phyloP scores from a whole-genome alignment of 1,140 invertebrate genomes.

The Zaprionus davidi region DNA sequence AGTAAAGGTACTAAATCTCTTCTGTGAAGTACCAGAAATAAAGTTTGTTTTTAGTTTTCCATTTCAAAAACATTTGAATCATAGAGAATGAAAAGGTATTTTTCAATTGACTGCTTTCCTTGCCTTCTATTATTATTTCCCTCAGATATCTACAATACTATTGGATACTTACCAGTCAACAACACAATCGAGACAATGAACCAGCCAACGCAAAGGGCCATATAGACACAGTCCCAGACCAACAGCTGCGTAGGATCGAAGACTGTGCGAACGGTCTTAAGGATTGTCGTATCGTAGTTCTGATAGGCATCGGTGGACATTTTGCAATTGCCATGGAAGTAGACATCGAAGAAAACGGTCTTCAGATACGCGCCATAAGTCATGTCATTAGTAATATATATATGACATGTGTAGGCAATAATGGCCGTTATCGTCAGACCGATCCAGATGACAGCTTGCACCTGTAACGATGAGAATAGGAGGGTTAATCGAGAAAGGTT shows the following conservation, averaged over 20 bases:
- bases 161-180: slow-evolving; percentile 62
- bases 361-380: slow-evolving; percentile 59
- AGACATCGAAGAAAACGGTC: slow-evolving; percentile 66
- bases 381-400: slow-evolving; percentile 50
- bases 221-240: slow-evolving; percentile 74
- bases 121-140: not conserved
- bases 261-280: slow-evolving; percentile 55
- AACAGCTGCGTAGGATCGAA: slow-evolving; percentile 64
- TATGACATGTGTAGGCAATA: slow-evolving; percentile 65
- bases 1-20: not conserved
- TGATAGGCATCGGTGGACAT: slow-evolving; percentile 53
- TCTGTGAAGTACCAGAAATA: not conserved
- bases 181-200: slow-evolving; percentile 65
- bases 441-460: slow-evolving; percentile 73
- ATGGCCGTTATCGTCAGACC: slow-evolving; percentile 74
- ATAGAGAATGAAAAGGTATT: no score
- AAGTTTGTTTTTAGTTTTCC: not conserved
- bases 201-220: slow-evolving; percentile 71
- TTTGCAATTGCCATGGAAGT: slow-evolving; percentile 64
- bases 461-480: slow-evolving; percentile 34
- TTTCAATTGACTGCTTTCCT: not conserved
- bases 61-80: not conserved
- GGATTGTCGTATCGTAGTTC: slow-evolving; percentile 38
- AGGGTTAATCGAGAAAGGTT: not conserved
- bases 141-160: not conserved